phyloP scores from a whole-genome alignment of 2,113 vertebrate species.

The Synchiropus splendidus region DNA sequence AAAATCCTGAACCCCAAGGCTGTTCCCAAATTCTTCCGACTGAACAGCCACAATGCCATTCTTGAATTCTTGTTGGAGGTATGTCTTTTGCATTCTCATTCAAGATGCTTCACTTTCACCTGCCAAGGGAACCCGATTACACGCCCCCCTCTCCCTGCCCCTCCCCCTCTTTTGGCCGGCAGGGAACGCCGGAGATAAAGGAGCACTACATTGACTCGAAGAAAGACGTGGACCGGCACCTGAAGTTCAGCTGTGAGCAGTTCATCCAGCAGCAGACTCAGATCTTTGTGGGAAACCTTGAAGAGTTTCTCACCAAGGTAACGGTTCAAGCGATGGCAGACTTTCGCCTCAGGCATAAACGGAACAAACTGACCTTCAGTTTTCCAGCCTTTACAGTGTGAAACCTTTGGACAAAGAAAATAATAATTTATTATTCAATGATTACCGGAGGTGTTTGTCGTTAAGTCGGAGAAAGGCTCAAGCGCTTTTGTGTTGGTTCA shows the following conservation, averaged over 20 bases:
- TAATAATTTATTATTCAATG: conserved; percentile 25
- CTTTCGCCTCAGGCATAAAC: conserved; percentile 27
- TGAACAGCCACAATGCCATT: conserved; percentile 97
- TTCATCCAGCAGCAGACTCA: conserved; percentile 97
- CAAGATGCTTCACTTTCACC: conserved; percentile 21
- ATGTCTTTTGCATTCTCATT: conserved; percentile 9
- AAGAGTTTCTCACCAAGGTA: conserved; percentile 95
- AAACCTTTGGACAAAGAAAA: conserved; percentile 4
- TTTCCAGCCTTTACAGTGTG: conserved; percentile 18
- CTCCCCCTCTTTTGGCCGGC: conserved; percentile 24
- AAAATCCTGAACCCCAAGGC: conserved; percentile 95
- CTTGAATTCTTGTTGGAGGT: conserved; percentile 96
- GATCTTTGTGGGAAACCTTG: conserved; percentile 83
- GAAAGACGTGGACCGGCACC: conserved; percentile 93
- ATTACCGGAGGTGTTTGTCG: conserved; percentile 22
- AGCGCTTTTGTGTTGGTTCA: too few relatives aligned
- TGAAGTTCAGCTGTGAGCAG: conserved; percentile 93
- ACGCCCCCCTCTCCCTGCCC: conserved; percentile 15
- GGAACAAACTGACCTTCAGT: conserved; percentile 37
- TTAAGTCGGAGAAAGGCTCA: too few relatives aligned
- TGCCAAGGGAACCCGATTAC: conserved; percentile 31
- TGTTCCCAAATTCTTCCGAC: conserved; percentile 88
- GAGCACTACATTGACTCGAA: conserved; percentile 98
- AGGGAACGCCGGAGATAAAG: conserved; percentile 97
- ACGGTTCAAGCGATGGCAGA: conserved; percentile 23